Percentiles rank a stretch among this genome's conserved stretches.
Evolutionary conservation across 2,113 vertebrate genomes (phyloP).

Genomic region (Nothoprocta perdicaria): DNA sequence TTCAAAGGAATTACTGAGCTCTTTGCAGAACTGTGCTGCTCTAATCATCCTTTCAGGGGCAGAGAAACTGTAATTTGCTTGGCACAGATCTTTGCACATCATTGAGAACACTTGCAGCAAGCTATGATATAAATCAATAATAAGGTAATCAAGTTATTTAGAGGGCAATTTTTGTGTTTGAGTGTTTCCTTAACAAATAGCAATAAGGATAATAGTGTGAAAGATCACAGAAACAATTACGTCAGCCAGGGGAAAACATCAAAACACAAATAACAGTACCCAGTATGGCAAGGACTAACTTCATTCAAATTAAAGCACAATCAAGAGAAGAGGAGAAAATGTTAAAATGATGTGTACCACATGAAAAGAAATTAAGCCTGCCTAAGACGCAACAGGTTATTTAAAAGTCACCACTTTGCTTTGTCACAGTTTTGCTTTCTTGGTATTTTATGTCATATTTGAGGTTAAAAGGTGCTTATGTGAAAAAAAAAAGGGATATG

Average conservation of each 20-base stretch:
- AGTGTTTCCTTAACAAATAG: slow-evolving; percentile 39
- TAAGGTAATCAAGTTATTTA: slow-evolving; percentile 53
- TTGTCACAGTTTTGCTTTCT: neutral
- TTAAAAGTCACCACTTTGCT: neutral
- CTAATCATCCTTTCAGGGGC: fast-evolving
- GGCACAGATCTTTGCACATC: neutral
- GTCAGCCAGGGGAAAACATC: neutral
- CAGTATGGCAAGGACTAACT: neutral
- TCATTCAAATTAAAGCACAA: neutral
- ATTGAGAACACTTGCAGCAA: neutral
- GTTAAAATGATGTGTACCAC: neutral
- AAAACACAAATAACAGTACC: neutral
- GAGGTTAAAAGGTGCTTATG: neutral
- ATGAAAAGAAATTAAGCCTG: neutral
- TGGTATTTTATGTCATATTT: neutral
- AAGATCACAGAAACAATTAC: slow-evolving; percentile 10
- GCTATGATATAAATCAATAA: slow-evolving; percentile 54
- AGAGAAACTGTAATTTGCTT: slow-evolving; percentile 9
- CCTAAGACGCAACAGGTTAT: neutral
- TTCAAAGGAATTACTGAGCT: neutral
- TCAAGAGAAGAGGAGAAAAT: neutral
- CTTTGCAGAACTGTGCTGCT: neutral
- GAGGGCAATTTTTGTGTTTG: slow-evolving; percentile 36
- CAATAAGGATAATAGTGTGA: neutral
- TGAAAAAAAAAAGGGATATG: neutral